Percentiles rank a stretch among this genome's conserved stretches.
phyloP scores from a whole-genome alignment of 2,888 invertebrate genomes.

The Urechis unicinctus region DNA sequence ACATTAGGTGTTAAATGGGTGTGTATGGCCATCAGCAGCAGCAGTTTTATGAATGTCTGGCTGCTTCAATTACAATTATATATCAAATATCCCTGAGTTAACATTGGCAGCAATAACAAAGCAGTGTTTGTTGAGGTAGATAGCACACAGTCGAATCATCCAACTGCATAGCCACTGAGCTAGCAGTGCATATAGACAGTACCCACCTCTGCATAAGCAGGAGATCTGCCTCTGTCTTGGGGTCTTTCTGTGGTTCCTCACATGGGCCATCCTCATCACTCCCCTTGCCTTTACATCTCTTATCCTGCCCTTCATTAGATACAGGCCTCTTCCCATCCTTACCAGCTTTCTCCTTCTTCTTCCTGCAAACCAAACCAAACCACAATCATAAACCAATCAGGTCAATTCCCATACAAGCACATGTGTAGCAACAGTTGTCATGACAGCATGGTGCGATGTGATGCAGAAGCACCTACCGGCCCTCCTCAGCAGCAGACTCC shows the following conservation, averaged over 20 bases:
- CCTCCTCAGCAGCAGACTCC: slow-evolving; percentile 17
- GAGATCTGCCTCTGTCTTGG: slow-evolving; percentile 40
- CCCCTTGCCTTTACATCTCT: slow-evolving; percentile 20
- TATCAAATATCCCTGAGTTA: no score
- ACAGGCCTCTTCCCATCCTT: slow-evolving; percentile 30
- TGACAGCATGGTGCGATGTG: no score
- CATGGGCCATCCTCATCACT: slow-evolving; percentile 24
- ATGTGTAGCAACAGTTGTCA: no score
- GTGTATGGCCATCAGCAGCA: no score
- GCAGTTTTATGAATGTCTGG: no score
- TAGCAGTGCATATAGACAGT: not conserved
- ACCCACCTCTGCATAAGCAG: slow-evolving; percentile 34
- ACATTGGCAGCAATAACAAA: no score
- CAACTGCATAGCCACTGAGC: no score
- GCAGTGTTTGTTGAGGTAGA: no score
- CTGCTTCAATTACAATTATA: no score
- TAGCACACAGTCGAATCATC: no score
- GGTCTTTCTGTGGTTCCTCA: slow-evolving; percentile 25
- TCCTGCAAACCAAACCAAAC: not conserved
- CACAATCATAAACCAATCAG: not conserved
- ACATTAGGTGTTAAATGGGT: no score
- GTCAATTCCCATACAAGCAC: no score
- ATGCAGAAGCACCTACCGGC: slow-evolving; percentile 3
- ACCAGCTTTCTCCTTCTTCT: slow-evolving; percentile 14
- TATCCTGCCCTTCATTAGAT: slow-evolving; percentile 7